Conservation (phyloP, 2,797 vertebrate species). For the Orientallactaga sibirica region DNA sequence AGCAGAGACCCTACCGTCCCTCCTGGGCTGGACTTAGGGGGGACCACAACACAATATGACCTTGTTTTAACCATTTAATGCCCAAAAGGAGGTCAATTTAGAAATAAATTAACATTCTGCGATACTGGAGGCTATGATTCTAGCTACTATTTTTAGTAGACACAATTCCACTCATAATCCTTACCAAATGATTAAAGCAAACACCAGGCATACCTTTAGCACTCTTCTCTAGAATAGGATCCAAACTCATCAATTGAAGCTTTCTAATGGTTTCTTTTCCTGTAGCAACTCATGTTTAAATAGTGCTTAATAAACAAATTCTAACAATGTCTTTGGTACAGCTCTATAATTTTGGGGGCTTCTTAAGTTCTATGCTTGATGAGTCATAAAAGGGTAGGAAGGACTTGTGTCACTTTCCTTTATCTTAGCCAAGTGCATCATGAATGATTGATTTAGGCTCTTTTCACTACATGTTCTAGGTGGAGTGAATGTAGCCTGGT, state of each 20-base stretch:
- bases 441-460: constrained; percentile 4
- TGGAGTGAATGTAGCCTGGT: background rate
- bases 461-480: background rate
- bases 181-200: background rate
- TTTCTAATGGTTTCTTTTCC: background rate
- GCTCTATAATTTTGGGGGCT: background rate
- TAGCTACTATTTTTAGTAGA: background rate
- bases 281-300: background rate
- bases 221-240: background rate
- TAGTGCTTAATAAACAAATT: background rate
- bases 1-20: too few relatives aligned
- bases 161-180: background rate
- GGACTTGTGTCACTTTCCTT: background rate
- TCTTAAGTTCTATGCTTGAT: background rate
- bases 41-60: background rate
- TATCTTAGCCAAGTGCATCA: background rate
- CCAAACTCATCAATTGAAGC: background rate
- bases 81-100: background rate
- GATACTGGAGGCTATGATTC: background rate
- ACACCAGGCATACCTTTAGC: background rate
- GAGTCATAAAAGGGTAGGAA: background rate
- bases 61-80: background rate
- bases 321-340: background rate
- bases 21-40: too few relatives aligned
- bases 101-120: background rate